phyloP scores from a whole-genome alignment of 2,113 vertebrate species.

The Verasper variegatus region DNA sequence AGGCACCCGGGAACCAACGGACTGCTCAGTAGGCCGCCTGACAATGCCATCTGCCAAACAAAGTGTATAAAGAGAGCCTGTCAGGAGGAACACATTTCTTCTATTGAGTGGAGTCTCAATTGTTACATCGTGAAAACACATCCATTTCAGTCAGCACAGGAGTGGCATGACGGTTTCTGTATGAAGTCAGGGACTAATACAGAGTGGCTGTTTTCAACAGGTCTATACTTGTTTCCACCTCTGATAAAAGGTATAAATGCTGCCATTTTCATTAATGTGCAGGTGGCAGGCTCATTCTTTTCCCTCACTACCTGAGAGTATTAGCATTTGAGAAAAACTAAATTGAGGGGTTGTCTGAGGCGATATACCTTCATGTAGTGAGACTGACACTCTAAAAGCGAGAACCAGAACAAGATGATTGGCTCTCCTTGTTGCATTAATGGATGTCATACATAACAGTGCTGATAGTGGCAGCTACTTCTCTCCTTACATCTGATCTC shows the following conservation, averaged over 20 bases:
- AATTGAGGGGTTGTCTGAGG: slow-evolving; percentile 16
- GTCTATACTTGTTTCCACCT: slow-evolving; percentile 29
- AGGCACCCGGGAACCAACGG: slow-evolving; percentile 22
- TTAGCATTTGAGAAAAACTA: slow-evolving; percentile 20
- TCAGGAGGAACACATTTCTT: neutral
- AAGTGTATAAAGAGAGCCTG: neutral
- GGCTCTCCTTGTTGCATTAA: neutral
- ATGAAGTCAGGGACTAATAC: slow-evolving; percentile 1
- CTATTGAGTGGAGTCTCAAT: neutral
- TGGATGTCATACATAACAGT: neutral
- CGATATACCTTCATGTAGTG: neutral
- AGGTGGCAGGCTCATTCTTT: neutral
- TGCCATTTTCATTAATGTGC: slow-evolving; percentile 25
- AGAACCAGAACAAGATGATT: neutral
- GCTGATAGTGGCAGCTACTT: too few species aligned
- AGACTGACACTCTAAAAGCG: neutral
- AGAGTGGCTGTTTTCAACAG: slow-evolving; percentile 15
- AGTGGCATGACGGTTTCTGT: neutral
- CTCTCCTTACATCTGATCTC: too few species aligned
- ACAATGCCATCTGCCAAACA: slow-evolving; percentile 29
- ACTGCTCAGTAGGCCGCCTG: slow-evolving; percentile 35
- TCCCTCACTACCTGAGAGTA: neutral
- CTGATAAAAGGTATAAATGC: slow-evolving; percentile 13
- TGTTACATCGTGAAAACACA: slow-evolving; percentile 9
- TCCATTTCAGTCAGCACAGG: slow-evolving; percentile 28